phyloP scores from a whole-genome alignment of 2,113 vertebrate species.

The Atractosteus spatula region DNA sequence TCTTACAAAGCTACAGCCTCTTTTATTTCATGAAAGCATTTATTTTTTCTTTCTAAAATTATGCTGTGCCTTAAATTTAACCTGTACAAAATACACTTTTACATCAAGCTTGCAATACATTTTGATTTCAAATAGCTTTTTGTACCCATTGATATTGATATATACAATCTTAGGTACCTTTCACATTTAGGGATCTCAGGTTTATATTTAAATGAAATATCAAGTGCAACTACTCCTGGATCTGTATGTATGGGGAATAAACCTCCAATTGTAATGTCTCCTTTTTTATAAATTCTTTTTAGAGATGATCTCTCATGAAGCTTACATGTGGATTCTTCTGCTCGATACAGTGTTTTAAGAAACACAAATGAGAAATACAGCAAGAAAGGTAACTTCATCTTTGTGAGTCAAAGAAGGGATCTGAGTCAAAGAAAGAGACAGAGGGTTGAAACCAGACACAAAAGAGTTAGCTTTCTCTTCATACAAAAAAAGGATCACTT shows the following conservation, averaged over 20 bases:
- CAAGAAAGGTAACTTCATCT: neutral
- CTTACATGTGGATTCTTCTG: constrained; percentile 26
- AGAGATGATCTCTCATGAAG: constrained; percentile 39
- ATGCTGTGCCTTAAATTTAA: no score
- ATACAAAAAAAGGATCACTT: constrained; percentile 2
- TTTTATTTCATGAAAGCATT: no score
- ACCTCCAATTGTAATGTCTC: constrained; percentile 44
- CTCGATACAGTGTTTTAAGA: neutral
- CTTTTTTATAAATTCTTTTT: constrained; percentile 41
- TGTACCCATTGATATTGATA: neutral
- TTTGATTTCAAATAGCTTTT: no score
- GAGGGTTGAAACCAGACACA: neutral
- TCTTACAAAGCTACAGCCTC: no score
- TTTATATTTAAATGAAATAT: constrained; percentile 36
- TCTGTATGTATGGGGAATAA: constrained; percentile 47
- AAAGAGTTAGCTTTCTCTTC: neutral
- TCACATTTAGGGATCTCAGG: constrained; percentile 26
- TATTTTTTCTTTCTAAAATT: no score
- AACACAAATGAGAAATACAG: neutral
- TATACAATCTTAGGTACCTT: neutral
- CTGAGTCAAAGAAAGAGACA: neutral
- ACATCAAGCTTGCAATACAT: no score
- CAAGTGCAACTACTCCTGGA: constrained; percentile 31
- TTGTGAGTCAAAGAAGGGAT: neutral
- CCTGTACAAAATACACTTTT: no score